Percentiles rank a stretch among this genome's conserved stretches.
phyloP scores from a whole-genome alignment of 1,140 invertebrate species.

The Stegodyphus dumicola region DNA sequence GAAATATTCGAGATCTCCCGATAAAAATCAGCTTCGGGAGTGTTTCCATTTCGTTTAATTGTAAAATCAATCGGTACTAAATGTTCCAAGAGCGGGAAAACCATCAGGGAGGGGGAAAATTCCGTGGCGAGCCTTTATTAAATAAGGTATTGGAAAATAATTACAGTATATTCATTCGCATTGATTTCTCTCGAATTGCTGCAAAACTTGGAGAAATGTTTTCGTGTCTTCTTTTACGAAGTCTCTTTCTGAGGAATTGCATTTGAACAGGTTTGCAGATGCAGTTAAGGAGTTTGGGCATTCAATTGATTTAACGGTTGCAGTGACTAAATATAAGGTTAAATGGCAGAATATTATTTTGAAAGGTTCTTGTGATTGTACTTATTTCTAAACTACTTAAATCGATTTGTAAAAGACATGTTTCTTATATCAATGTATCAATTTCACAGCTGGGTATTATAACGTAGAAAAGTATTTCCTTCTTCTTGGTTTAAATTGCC shows the following conservation, averaged over 20 bases:
- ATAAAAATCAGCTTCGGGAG: conserved; percentile 37
- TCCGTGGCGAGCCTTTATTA: conserved; percentile 40
- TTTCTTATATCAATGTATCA: too few species aligned
- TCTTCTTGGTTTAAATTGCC: too few species aligned
- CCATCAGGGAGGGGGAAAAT: conserved; percentile 20
- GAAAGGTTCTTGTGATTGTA: too few species aligned
- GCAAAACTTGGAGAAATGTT: neutral
- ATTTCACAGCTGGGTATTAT: neutral
- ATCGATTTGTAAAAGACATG: neutral
- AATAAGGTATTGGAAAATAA: conserved; percentile 55
- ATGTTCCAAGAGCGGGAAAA: conserved; percentile 20
- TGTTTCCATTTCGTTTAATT: conserved; percentile 48
- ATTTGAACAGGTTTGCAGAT: too few species aligned
- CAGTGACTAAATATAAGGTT: too few species aligned
- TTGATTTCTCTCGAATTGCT: conserved; percentile 5
- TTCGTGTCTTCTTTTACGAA: neutral
- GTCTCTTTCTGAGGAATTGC: neutral
- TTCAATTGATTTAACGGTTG: too few species aligned
- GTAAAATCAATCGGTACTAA: conserved; percentile 51
- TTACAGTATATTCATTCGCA: conserved; percentile 49
- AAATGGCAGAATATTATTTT: too few species aligned
- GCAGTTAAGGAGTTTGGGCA: too few species aligned
- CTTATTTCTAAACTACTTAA: neutral
- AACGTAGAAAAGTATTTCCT: too few species aligned
- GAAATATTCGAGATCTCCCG: neutral